Percentiles rank a stretch among this genome's conserved stretches.
phyloP scores from a whole-genome alignment of 2,797 vertebrate genomes.

The Ciconia nigra region DNA sequence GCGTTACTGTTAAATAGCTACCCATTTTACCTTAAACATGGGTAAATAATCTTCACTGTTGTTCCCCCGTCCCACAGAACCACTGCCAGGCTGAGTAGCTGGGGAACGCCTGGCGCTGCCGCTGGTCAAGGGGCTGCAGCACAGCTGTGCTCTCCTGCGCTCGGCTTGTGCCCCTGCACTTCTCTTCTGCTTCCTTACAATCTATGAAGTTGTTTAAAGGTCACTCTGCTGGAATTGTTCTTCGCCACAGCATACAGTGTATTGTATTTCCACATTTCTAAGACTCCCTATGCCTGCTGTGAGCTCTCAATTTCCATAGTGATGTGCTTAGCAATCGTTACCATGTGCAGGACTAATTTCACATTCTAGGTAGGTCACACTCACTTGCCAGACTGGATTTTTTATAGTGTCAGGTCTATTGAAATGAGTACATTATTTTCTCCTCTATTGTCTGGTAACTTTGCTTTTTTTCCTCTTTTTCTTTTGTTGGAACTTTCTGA shows the following conservation, averaged over 20 bases:
- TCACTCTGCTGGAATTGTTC: background rate
- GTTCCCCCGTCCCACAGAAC: background rate
- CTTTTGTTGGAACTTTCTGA: background rate
- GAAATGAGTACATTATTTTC: background rate
- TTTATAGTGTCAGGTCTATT: background rate
- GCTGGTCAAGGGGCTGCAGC: background rate
- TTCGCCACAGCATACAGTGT: background rate
- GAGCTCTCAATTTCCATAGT: background rate
- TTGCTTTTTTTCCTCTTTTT: background rate
- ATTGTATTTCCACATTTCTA: background rate
- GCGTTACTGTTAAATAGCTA: background rate
- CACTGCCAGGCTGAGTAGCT: background rate
- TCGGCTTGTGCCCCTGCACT: background rate
- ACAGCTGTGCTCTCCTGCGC: fast-evolving
- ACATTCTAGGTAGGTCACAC: background rate
- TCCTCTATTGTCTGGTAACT: background rate
- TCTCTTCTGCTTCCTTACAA: background rate
- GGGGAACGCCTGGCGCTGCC: background rate
- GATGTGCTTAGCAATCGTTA: background rate
- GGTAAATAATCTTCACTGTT: too few species aligned
- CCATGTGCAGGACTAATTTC: background rate
- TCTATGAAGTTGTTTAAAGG: background rate
- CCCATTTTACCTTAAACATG: background rate
- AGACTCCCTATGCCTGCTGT: background rate
- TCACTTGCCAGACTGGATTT: background rate